Evolutionary conservation across 2,113 vertebrate genomes (phyloP).

Genomic region (Ictalurus furcatus): DNA sequence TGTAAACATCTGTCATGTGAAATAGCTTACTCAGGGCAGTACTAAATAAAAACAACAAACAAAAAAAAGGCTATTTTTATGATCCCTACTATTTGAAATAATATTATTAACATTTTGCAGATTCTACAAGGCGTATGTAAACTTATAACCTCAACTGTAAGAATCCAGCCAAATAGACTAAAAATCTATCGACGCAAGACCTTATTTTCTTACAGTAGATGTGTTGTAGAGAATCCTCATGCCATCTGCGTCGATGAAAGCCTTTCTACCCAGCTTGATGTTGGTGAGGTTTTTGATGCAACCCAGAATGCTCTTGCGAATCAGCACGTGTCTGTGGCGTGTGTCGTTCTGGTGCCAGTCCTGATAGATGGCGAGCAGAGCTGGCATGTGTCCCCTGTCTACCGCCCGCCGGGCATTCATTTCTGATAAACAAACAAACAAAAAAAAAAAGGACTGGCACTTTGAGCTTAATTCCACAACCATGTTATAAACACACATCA

Average conservation of each 20-base stretch:
- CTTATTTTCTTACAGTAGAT: conserved; percentile 78
- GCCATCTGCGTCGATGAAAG: conserved; percentile 89
- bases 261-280: conserved; percentile 93
- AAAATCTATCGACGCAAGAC: neutral
- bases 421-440: conserved; percentile 69
- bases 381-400: conserved; percentile 84
- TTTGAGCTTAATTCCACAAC: neutral
- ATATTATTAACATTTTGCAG: too few relatives aligned
- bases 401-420: conserved; percentile 91
- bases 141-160: too few relatives aligned
- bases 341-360: conserved; percentile 96
- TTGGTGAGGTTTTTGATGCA: conserved; percentile 92
- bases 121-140: too few relatives aligned
- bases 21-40: too few relatives aligned
- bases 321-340: conserved; percentile 88
- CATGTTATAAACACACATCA: neutral
- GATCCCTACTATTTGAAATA: too few relatives aligned
- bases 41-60: too few relatives aligned
- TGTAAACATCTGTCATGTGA: too few relatives aligned
- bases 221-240: conserved; percentile 94
- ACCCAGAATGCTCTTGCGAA: conserved; percentile 91
- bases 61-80: too few relatives aligned
- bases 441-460: neutral
- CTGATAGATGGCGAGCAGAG: conserved; percentile 85
- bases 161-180: neutral